A percentile compares a stretch with the other conserved stretches of the same genome.
Evolutionary conservation across 2,888 invertebrate genomes (phyloP).

Genomic region (Isotomurus palustris): DNA sequence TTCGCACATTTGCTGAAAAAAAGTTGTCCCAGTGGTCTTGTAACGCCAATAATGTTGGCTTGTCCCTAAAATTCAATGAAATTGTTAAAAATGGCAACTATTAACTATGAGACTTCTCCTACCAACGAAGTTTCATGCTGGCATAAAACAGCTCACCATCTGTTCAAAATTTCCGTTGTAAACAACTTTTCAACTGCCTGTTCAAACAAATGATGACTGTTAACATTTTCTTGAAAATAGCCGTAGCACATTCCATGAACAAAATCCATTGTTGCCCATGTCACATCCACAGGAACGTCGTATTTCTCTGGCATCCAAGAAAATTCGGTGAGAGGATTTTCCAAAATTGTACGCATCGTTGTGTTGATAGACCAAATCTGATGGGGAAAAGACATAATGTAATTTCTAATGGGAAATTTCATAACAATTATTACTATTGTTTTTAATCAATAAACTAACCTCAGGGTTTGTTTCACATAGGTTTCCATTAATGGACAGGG

Average conservation of each 20-base stretch:
- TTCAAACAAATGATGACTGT: constrained; percentile 39
- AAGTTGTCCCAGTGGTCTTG: constrained; percentile 32
- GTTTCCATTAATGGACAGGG: constrained; percentile 15
- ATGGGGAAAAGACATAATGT: too few species aligned
- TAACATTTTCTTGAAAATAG: constrained; percentile 32
- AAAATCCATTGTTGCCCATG: constrained; percentile 20
- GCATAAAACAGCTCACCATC: constrained; percentile 22
- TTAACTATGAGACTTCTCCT: neutral
- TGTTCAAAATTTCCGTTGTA: constrained; percentile 1
- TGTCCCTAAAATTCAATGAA: neutral
- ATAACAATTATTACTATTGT: too few species aligned
- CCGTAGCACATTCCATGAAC: constrained; percentile 26
- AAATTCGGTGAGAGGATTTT: too few species aligned
- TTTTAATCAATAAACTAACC: too few species aligned
- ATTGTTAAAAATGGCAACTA: neutral
- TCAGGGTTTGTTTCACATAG: too few species aligned
- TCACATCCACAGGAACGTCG: constrained; percentile 34
- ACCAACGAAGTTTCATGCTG: too few species aligned
- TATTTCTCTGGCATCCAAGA: constrained; percentile 30
- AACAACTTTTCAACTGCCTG: constrained; percentile 23
- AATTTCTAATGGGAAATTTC: too few species aligned
- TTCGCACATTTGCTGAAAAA: constrained; percentile 26
- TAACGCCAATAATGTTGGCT: neutral
- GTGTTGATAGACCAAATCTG: neutral
- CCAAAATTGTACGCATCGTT: too few species aligned